These are phyloP conservation scores for Carapus acus DNA, from an alignment of 2,797 vertebrate genomes.

Conservation along the genomic window DNA sequence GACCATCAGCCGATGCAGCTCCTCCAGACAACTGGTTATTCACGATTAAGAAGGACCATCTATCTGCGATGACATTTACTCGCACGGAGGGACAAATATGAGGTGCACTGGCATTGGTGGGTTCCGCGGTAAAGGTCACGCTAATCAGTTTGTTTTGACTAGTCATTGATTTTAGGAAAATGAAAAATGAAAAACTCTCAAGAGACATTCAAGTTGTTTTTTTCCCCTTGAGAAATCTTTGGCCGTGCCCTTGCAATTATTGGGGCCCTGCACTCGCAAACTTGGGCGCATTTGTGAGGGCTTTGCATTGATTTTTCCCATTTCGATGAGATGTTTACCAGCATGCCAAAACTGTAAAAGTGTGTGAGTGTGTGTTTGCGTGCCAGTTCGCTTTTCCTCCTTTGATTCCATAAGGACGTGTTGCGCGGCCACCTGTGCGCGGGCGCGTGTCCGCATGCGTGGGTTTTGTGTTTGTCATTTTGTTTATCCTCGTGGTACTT, in stretches of 20 bases:
- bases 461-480: background rate
- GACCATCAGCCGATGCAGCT: background rate
- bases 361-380: background rate
- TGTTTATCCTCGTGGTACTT: background rate
- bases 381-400: too few species aligned
- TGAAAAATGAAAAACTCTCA: background rate
- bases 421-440: too few species aligned
- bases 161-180: conserved; percentile 4
- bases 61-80: conserved; percentile 18
- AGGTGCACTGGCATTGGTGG: background rate
- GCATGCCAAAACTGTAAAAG: background rate
- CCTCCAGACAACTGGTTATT: background rate
- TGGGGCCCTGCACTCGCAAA: background rate
- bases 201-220: too few species aligned
- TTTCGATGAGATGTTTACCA: background rate
- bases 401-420: too few species aligned
- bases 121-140: background rate
- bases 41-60: conserved; percentile 1
- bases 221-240: conserved; percentile 8
- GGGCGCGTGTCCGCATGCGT: background rate
- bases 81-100: background rate
- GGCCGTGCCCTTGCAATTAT: background rate
- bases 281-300: background rate
- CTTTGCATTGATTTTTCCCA: background rate
- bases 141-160: conserved; percentile 6